A percentile compares a stretch with the other conserved stretches of the same genome.
Conservation (phyloP, 2,888 invertebrate genomes). For the Drosophila fungiperda region DNA sequence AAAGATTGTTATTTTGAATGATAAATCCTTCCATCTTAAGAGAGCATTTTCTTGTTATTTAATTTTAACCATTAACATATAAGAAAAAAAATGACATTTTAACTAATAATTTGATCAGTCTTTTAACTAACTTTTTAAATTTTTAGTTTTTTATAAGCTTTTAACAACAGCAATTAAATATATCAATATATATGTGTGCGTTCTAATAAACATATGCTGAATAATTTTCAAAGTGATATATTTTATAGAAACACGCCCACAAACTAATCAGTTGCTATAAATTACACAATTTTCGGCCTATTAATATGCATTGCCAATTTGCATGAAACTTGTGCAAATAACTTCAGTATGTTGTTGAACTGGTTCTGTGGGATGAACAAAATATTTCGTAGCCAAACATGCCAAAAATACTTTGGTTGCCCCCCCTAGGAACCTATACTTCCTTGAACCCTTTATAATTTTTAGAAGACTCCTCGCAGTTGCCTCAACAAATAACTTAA, state of each 20-base stretch:
- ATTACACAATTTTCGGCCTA: conserved; percentile 28
- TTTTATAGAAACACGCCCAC: background rate
- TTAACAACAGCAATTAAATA: background rate
- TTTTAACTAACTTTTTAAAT: background rate
- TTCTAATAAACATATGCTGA: background rate
- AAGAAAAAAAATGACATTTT: background rate
- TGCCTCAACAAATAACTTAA: conserved; percentile 66
- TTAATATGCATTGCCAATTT: conserved; percentile 53
- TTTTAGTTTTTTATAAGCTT: background rate
- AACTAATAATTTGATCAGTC: background rate
- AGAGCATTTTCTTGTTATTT: no score
- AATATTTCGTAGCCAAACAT: conserved; percentile 28
- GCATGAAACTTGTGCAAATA: conserved; percentile 50
- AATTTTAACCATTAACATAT: background rate
- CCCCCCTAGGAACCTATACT: conserved; percentile 22
- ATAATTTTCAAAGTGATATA: background rate
- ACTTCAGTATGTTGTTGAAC: conserved; percentile 15
- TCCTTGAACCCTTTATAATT: background rate
- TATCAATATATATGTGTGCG: background rate
- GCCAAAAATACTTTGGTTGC: conserved; percentile 44
- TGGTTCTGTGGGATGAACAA: conserved; percentile 27
- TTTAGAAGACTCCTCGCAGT: conserved; percentile 4
- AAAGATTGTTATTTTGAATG: background rate
- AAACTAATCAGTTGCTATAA: conserved; percentile 43
- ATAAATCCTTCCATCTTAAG: background rate